phyloP scores from a whole-genome alignment of 2,113 vertebrate genomes.

The Erythrolamprus reginae region DNA sequence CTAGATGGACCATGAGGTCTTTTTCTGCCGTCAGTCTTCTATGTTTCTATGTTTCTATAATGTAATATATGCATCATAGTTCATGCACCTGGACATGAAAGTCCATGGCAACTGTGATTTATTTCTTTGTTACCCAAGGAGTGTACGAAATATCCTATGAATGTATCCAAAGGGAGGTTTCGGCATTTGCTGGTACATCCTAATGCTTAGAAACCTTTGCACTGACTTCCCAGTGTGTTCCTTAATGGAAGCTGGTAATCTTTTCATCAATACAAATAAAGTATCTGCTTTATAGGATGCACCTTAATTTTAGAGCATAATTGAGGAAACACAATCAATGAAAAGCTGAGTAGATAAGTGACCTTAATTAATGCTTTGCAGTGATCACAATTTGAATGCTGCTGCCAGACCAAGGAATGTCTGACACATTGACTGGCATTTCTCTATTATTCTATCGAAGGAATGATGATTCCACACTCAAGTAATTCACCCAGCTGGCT shows the following conservation, averaged over 20 bases:
- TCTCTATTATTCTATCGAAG: neutral
- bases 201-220: slow-evolving; percentile 31
- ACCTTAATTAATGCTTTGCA: slow-evolving; percentile 31
- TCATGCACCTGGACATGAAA: neutral
- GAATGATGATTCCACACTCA: neutral
- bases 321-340: slow-evolving; percentile 20
- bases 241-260: slow-evolving; percentile 31
- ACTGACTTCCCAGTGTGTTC: slow-evolving; percentile 16
- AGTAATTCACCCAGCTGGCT: neutral
- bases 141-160: neutral
- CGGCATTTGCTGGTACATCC: neutral
- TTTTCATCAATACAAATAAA: slow-evolving; percentile 50
- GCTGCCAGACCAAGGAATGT: neutral
- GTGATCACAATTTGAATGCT: neutral
- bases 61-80: neutral
- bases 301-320: slow-evolving; percentile 30
- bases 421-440: neutral
- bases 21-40: too few relatives aligned
- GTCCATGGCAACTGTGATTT: neutral
- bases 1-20: too few relatives aligned
- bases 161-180: slow-evolving; percentile 21
- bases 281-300: slow-evolving; percentile 12
- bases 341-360: slow-evolving; percentile 27
- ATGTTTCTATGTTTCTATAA: too few relatives aligned
- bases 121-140: neutral